Evolutionary conservation across 2,113 vertebrate species (phyloP).

Genomic region (Psettodes erumei): DNA sequence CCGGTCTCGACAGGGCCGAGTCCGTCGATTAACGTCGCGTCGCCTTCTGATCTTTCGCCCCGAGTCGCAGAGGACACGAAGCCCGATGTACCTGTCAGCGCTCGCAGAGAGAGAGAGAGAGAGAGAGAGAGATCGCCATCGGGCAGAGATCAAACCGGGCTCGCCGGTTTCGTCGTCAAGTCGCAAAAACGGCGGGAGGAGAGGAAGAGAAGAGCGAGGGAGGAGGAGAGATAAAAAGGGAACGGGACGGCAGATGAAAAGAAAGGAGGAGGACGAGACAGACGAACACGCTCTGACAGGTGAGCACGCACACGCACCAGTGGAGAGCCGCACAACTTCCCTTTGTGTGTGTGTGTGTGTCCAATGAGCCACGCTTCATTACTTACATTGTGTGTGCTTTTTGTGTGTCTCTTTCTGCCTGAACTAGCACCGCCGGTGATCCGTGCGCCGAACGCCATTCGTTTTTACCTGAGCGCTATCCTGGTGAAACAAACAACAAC

Average conservation of each 20-base stretch:
- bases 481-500: constrained; percentile 27
- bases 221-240: not conserved
- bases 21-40: constrained; percentile 41
- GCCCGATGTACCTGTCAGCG: constrained; percentile 50
- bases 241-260: not conserved
- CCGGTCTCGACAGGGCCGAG: constrained; percentile 5
- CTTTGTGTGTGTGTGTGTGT: constrained; percentile 22
- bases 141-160: constrained; percentile 55
- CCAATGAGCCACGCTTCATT: constrained; percentile 60
- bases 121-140: constrained; percentile 50
- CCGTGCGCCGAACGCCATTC: constrained; percentile 31
- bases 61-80: constrained; percentile 48
- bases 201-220: not conserved
- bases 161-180: constrained; percentile 42
- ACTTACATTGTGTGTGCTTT: constrained; percentile 52
- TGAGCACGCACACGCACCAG: constrained; percentile 29
- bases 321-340: constrained; percentile 34
- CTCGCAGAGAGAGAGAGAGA: constrained; percentile 40
- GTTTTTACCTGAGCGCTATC: constrained; percentile 44
- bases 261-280: constrained; percentile 8
- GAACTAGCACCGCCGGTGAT: constrained; percentile 56
- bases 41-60: constrained; percentile 41
- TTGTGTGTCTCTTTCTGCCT: constrained; percentile 45
- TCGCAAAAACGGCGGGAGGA: not conserved
- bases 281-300: constrained; percentile 40